Conservation (phyloP, 2,888 invertebrate species). For the Lomographa bimaculata region DNA sequence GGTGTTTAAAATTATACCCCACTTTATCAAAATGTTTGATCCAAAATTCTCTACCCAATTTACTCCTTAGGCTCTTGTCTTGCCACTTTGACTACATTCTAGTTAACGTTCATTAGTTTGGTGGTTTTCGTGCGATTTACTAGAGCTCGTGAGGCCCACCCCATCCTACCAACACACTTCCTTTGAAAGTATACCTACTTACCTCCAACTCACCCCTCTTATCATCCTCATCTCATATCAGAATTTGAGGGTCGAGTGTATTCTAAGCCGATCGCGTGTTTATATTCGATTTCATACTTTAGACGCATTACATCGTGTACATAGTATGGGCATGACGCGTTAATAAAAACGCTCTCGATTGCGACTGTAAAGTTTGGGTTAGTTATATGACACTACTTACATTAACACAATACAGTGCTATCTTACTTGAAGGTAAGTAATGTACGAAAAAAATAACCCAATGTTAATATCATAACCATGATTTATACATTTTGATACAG, state of each 20-base stretch:
- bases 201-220: conserved; percentile 1
- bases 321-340: too few species aligned
- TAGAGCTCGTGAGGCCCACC: neutral
- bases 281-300: conserved; percentile 8
- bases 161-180: neutral
- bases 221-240: neutral
- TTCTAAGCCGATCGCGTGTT: conserved; percentile 2
- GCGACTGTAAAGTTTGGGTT: too few species aligned
- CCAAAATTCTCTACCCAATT: too few species aligned
- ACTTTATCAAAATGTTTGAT: neutral
- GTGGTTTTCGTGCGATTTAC: conserved; percentile 8
- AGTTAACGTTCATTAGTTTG: conserved; percentile 7
- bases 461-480: too few species aligned
- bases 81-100: conserved; percentile 2
- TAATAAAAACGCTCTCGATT: too few species aligned
- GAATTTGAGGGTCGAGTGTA: conserved; percentile 5
- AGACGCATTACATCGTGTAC: neutral
- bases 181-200: conserved; percentile 4
- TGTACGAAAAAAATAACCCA: too few species aligned
- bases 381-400: too few species aligned
- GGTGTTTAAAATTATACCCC: too few species aligned
- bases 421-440: too few species aligned
- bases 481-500: too few species aligned
- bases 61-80: neutral
- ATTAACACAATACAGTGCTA: too few species aligned